Conservation (phyloP, 1,140 invertebrate species). For the Megalopta genalis region DNA sequence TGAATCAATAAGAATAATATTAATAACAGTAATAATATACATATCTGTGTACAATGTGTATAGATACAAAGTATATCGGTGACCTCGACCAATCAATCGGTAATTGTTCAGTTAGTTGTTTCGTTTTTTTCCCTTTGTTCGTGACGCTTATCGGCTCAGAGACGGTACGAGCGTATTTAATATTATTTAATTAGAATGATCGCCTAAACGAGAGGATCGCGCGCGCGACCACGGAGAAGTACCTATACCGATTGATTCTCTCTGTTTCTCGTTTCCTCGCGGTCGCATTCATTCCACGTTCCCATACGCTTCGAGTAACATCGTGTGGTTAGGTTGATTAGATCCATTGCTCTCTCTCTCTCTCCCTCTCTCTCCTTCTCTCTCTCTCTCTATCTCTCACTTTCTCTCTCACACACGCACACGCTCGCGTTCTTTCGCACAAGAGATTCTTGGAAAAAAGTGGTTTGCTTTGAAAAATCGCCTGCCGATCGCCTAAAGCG, state of each 20-base stretch:
- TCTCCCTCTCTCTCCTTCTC: slow-evolving; percentile 57
- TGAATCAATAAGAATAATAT: slow-evolving; percentile 47
- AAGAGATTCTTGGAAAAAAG: slow-evolving; percentile 65
- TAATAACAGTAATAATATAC: slow-evolving; percentile 58
- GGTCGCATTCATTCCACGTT: background rate
- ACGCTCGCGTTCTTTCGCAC: slow-evolving; percentile 61
- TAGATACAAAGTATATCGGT: slow-evolving; percentile 52
- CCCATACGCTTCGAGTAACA: slow-evolving; percentile 38
- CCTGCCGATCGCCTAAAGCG: slow-evolving; percentile 59
- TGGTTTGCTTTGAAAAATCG: slow-evolving; percentile 61
- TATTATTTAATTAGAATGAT: slow-evolving; percentile 43
- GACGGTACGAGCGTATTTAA: slow-evolving; percentile 32
- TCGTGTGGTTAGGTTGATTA: slow-evolving; percentile 19
- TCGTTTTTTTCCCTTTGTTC: background rate
- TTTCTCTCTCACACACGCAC: slow-evolving; percentile 59
- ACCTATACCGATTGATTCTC: no score
- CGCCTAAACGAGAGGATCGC: slow-evolving; percentile 2
- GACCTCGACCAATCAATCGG: slow-evolving; percentile 30
- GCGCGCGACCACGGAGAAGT: no score
- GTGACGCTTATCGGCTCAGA: slow-evolving; percentile 35
- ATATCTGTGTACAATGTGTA: slow-evolving; percentile 54
- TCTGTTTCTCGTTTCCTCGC: background rate
- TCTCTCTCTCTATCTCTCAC: no score
- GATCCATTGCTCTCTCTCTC: no score
- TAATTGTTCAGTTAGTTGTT: background rate